Evolutionary conservation across 1,140 invertebrate genomes (phyloP), one percentile per base, ranked within the genome.

Genomic region (Anthonomus grandis): DNA sequence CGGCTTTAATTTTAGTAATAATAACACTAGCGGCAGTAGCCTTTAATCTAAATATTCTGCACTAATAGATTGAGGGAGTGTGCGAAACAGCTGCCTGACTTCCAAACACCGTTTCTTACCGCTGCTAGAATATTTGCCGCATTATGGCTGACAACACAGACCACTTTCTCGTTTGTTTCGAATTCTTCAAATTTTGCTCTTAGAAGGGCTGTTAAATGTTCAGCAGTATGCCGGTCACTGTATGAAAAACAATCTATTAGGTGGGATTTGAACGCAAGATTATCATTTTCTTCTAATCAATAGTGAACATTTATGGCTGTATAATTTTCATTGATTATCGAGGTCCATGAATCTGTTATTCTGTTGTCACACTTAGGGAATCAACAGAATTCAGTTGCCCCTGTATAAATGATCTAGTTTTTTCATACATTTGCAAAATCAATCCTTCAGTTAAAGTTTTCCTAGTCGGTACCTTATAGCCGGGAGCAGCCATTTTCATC

Each of bases 61-160:
- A 49, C 44, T 17, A 57, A 8, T 12, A 57, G 19, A 36, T 57
- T 49, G 4, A 57, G 10, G 3, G 31, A 12, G 41, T 57, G 54
- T 37, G 54, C 54, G 49, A 57, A 57, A 39, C 54, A 48, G 6
- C 34, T 17, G 15, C 9, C 17, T 15, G 18, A 18, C 9, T 19
- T 42, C 47, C 47, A 50, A 9, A 13, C 23, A 10, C 27, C 47
- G 12, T 13, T 17, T 17, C 24, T 18, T 23, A 57, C 24, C 4
- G 54, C 46, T 48, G 44, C 45, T 27, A 41, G 5, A 15, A 57
- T 57, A 57, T 57, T 57, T 22, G 27, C 13, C 4, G 54, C 54
- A 15, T 49, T 49, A 22, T 57, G 44, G 22, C 44, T 48, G 5
- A 57, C 46, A 22, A 57, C 36, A 39, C 17, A 19, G 15, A 23